Conservation (phyloP, 2,113 vertebrate genomes). For the Ornithorhynchus anatinus region DNA sequence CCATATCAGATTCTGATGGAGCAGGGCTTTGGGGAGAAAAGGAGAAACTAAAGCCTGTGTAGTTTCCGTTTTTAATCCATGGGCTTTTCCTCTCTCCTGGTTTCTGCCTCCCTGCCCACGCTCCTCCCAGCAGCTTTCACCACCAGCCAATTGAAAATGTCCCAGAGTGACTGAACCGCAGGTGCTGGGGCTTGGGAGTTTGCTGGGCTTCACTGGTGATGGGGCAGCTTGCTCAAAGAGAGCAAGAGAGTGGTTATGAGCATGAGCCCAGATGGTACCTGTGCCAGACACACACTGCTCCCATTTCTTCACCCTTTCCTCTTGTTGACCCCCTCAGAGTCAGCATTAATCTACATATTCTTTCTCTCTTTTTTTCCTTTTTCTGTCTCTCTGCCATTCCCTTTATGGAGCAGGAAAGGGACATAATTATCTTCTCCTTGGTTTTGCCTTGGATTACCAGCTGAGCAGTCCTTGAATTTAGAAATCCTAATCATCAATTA, state of each 20-base stretch:
- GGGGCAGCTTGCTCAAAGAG: neutral
- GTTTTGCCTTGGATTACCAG: too few relatives aligned
- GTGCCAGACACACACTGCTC: neutral
- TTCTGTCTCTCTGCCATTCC: neutral
- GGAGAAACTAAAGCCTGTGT: neutral
- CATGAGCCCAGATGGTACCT: neutral
- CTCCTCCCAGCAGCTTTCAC: neutral
- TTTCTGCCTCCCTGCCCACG: fast-evolving
- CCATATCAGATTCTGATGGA: neutral
- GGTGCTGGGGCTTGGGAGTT: neutral
- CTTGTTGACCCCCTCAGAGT: neutral
- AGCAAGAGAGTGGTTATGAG: neutral
- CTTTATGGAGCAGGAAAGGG: too few relatives aligned
- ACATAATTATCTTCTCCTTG: too few relatives aligned
- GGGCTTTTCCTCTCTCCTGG: fast-evolving
- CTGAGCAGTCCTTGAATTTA: too few relatives aligned
- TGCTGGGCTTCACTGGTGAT: neutral
- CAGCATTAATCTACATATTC: too few relatives aligned
- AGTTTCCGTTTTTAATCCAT: fast-evolving
- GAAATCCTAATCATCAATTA: too few relatives aligned
- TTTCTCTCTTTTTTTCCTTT: neutral
- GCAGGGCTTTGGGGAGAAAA: neutral
- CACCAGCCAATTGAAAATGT: neutral
- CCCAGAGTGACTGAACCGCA: constrained; percentile 5
- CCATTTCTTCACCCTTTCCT: too few relatives aligned